Evolutionary conservation across 1,140 invertebrate genomes (phyloP).

Genomic region (Gryllus bimaculatus): DNA sequence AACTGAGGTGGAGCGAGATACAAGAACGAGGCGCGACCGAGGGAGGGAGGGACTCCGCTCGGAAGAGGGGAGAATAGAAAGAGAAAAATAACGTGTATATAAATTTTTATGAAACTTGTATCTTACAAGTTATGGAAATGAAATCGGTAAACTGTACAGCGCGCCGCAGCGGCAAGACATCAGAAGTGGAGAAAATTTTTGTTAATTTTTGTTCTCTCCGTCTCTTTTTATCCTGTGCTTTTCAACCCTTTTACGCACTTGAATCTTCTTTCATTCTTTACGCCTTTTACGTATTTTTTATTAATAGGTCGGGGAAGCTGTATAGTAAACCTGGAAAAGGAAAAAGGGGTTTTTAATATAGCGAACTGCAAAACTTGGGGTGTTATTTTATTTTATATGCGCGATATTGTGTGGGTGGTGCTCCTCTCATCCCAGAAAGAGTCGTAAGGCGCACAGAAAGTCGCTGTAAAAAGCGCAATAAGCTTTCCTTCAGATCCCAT

Average conservation of each 20-base stretch:
- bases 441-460: background rate
- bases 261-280: background rate
- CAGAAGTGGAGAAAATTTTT: conserved; percentile 5
- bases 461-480: background rate
- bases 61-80: background rate
- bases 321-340: background rate
- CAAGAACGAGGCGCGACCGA: background rate
- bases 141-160: background rate
- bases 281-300: background rate
- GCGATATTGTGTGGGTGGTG: background rate
- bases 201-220: background rate
- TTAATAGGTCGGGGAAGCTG: background rate
- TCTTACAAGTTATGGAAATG: conserved; percentile 5
- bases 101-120: conserved; percentile 1
- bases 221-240: background rate
- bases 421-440: background rate
- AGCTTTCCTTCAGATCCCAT: background rate
- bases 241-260: background rate
- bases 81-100: background rate
- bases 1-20: background rate
- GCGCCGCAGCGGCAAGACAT: background rate
- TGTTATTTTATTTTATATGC: conserved; percentile 2
- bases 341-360: background rate
- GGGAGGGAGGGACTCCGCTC: background rate
- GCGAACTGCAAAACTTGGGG: background rate